Evolutionary conservation across 1,140 invertebrate species (phyloP).

Genomic region (Vollenhovia emeryi): DNA sequence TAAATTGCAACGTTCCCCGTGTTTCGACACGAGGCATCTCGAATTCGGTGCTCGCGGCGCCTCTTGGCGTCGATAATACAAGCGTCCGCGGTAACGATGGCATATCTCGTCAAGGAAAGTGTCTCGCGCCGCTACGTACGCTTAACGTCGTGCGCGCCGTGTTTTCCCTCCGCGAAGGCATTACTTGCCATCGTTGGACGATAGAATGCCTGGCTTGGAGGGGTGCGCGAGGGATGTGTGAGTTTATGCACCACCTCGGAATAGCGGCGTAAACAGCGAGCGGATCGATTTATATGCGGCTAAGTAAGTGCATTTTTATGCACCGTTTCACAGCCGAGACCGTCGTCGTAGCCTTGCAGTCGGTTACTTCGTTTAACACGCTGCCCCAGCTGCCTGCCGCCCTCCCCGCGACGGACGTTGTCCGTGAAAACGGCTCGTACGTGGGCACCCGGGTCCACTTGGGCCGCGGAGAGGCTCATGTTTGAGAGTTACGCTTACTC

Average conservation of each 20-base stretch:
- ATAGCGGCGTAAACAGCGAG: slow-evolving; percentile 65
- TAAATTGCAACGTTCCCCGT: background rate
- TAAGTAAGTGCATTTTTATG: slow-evolving; percentile 74
- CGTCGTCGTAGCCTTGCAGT: slow-evolving; percentile 66
- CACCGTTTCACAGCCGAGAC: slow-evolving; percentile 71
- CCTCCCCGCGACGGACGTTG: background rate
- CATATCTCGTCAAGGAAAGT: slow-evolving; percentile 37
- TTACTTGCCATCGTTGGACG: slow-evolving; percentile 44
- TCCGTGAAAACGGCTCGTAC: background rate
- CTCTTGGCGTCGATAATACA: background rate
- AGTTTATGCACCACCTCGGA: slow-evolving; percentile 65
- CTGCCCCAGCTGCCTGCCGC: background rate
- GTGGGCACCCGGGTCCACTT: background rate
- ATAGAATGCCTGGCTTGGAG: background rate
- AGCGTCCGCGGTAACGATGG: background rate
- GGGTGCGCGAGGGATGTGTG: background rate
- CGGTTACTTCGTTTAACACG: slow-evolving; percentile 63
- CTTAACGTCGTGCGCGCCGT: background rate
- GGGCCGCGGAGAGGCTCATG: background rate
- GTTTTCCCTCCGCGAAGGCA: slow-evolving; percentile 56
- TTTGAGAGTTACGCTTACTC: background rate
- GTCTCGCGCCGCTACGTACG: slow-evolving; percentile 3
- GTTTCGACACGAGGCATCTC: background rate
- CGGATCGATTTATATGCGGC: slow-evolving; percentile 74
- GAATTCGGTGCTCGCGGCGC: background rate